These are phyloP conservation scores for Dendrocincla tyrannina DNA, from an alignment of 2,797 vertebrate genomes.

Conservation along the genomic window DNA sequence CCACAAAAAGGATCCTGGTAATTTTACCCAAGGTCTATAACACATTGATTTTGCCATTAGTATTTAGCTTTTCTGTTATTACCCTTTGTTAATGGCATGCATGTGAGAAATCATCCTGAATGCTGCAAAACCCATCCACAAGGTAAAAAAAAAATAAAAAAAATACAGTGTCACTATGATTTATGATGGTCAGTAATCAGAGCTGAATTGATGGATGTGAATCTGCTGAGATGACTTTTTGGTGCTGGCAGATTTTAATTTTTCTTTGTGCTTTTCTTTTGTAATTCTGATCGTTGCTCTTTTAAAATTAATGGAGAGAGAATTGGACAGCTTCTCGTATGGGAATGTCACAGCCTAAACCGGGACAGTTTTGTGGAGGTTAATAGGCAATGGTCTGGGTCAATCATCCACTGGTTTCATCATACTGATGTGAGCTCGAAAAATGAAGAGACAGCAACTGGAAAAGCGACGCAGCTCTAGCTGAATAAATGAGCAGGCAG, in stretches of 20 bases:
- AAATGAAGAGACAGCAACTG: neutral
- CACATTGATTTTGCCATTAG: neutral
- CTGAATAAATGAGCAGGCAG: neutral
- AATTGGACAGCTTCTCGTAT: neutral
- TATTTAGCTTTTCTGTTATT: neutral
- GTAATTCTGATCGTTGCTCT: neutral
- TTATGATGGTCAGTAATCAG: constrained; percentile 14
- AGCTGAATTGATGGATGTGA: constrained; percentile 37
- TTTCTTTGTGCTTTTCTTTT: constrained; percentile 12
- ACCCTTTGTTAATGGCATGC: neutral
- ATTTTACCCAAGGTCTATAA: neutral
- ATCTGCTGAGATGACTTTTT: neutral
- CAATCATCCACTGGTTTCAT: neutral
- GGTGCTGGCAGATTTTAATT: neutral
- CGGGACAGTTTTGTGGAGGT: neutral
- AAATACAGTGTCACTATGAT: neutral
- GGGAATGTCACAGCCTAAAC: neutral
- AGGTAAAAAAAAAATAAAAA: constrained; percentile 40
- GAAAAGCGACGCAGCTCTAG: neutral
- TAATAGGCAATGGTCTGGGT: neutral
- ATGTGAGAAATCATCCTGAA: neutral
- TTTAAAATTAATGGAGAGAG: neutral
- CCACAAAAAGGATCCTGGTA: neutral
- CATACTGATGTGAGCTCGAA: neutral
- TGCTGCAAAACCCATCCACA: neutral